These are phyloP conservation scores for Siniperca knerii DNA, from an alignment of 2,113 vertebrate genomes.

Conservation along the genomic window DNA sequence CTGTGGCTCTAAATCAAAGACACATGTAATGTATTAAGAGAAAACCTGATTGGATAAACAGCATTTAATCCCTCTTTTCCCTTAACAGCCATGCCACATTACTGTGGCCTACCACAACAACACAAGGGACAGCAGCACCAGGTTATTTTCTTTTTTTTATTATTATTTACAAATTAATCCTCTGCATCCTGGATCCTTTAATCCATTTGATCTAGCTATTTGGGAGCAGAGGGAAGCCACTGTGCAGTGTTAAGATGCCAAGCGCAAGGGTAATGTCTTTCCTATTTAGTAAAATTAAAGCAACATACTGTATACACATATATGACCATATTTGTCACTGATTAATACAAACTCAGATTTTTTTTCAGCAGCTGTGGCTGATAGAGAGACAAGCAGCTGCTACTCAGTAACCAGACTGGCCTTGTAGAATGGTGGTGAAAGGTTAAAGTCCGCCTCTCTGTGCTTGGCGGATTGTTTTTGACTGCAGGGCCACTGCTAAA, in stretches of 20 bases:
- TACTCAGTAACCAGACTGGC: slow-evolving; percentile 24
- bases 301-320: background rate
- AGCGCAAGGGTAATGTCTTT: background rate
- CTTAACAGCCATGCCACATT: background rate
- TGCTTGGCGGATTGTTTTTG: background rate
- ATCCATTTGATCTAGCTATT: background rate
- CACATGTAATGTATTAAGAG: background rate
- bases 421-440: background rate
- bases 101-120: background rate
- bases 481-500: background rate
- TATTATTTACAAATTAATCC: background rate
- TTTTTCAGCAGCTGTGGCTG: background rate
- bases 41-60: background rate
- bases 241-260: background rate
- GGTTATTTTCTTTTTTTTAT: background rate
- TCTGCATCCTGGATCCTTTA: background rate
- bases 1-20: background rate
- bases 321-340: background rate
- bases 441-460: slow-evolving; percentile 74
- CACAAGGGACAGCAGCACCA: background rate
- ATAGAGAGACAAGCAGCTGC: background rate
- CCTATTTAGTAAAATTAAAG: background rate
- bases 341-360: background rate
- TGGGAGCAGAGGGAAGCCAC: background rate
- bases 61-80: background rate